Conservation (phyloP, 2,113 vertebrate species). For the Megalops atlanticus region DNA sequence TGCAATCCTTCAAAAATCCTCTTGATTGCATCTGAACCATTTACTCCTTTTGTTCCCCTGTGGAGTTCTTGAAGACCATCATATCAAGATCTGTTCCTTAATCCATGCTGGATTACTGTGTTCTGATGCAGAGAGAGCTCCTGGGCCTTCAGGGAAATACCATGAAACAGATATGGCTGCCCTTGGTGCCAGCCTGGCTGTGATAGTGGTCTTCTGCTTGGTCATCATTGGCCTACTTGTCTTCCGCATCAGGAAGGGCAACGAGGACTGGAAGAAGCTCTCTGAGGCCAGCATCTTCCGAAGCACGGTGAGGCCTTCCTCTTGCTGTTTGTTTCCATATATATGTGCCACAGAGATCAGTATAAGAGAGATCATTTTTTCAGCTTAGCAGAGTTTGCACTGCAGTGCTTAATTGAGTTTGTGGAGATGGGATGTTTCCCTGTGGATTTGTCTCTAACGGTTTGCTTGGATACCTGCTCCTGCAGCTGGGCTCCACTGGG, state of each 20-base stretch:
- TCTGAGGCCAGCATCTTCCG: constrained; percentile 63
- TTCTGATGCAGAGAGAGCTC: constrained; percentile 21
- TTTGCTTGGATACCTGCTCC: constrained; percentile 40
- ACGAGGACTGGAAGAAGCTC: constrained; percentile 61
- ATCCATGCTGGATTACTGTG: constrained; percentile 11
- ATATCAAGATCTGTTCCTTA: neutral
- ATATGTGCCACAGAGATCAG: no score
- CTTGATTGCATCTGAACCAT: neutral
- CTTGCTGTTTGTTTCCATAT: no score
- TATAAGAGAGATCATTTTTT: no score
- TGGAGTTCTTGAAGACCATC: neutral
- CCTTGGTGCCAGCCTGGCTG: constrained; percentile 71
- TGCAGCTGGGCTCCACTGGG: constrained; percentile 42
- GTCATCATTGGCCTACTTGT: constrained; percentile 66
- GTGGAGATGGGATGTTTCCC: no score
- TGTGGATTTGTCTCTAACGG: neutral
- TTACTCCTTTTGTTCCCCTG: neutral
- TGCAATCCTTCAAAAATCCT: neutral
- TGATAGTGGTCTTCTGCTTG: constrained; percentile 68
- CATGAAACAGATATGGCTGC: constrained; percentile 68
- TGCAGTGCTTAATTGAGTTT: no score
- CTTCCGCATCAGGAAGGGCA: constrained; percentile 37
- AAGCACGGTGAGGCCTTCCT: constrained; percentile 61
- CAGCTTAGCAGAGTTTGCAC: no score
- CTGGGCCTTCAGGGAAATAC: constrained; percentile 7